Percentiles rank a stretch among this genome's conserved stretches.
phyloP scores from a whole-genome alignment of 2,113 vertebrate genomes.

The Microcebus jonahi region DNA sequence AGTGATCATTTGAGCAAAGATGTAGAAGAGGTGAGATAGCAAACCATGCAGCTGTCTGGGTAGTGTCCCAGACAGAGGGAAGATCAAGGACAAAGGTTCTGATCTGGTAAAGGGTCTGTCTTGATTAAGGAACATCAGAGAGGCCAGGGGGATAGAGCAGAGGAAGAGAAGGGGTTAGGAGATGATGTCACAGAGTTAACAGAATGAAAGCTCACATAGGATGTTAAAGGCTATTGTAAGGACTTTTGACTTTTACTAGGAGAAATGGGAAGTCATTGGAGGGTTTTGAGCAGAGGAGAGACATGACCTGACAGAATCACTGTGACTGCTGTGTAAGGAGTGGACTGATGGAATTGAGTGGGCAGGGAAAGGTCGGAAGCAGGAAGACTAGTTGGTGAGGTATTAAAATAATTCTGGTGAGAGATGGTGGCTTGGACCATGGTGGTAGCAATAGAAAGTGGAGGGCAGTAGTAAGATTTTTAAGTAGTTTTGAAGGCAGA shows the following conservation, averaged over 20 bases:
- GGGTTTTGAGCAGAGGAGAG: not conserved
- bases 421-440: not conserved
- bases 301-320: not conserved
- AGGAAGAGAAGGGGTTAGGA: not conserved
- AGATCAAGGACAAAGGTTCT: not conserved
- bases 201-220: not conserved
- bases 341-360: not conserved
- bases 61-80: not conserved
- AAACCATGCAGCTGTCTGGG: not conserved
- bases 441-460: not conserved
- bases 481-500: not conserved
- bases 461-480: not conserved
- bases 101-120: not conserved
- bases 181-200: not conserved
- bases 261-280: not conserved
- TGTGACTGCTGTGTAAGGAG: not conserved
- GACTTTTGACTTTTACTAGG: not conserved
- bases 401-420: not conserved
- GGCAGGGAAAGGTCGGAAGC: not conserved
- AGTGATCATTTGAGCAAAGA: not conserved
- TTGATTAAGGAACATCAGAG: not conserved
- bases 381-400: not conserved
- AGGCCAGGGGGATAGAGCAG: not conserved
- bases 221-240: not conserved
- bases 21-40: not conserved